Evolutionary conservation across 2,113 vertebrate species (phyloP), one percentile per base, ranked within the genome.

Genomic region (Sorex araneus): DNA sequence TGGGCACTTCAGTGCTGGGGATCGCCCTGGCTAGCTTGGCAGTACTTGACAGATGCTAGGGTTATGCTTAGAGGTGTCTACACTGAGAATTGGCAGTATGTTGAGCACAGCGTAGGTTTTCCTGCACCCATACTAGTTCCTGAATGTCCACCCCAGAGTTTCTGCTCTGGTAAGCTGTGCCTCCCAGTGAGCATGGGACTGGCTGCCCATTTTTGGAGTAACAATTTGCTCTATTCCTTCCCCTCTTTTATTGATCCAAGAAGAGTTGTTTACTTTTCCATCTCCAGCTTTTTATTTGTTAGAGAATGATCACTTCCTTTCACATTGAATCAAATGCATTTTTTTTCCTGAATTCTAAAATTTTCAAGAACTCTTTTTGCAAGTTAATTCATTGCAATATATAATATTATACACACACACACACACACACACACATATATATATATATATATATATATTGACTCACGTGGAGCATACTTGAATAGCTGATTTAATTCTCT

Each of bases 311-410:
- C 23, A 36, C 30, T 50, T 50, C 69, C 43, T 50, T 90, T 40
- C 11, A 36, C 30, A 40, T 36, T n/a, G 75, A 64, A 64, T 3
- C 21, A 60, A 60, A 60, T 60, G 3, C 2, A 47, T 27, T 82
- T 6, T 36, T 45, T 45, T 84, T 84, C 28, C 30, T 64, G 83
- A 79, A 80, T 71, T 60, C 32, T 45, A 87, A 88, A 76, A 36
- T 90, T 90, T 54, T 3, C 30, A 40, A 50, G 40, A 79, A 2
- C 63, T 87, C 27, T 92, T 63, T 63, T 1, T 89, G 11, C 47
- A 54, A 50, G 69, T 78, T 13, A 45, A 64, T 64, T 87, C 27
- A 66, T 67, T n/a, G 2, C 0, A 77, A 30, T 50, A 60, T 60
- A 60, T 60, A 60, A 40, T 7, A 40, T 7, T 40, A 40, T 40